phyloP scores from a whole-genome alignment of 2,113 vertebrate genomes.

The Smithornis capensis region DNA sequence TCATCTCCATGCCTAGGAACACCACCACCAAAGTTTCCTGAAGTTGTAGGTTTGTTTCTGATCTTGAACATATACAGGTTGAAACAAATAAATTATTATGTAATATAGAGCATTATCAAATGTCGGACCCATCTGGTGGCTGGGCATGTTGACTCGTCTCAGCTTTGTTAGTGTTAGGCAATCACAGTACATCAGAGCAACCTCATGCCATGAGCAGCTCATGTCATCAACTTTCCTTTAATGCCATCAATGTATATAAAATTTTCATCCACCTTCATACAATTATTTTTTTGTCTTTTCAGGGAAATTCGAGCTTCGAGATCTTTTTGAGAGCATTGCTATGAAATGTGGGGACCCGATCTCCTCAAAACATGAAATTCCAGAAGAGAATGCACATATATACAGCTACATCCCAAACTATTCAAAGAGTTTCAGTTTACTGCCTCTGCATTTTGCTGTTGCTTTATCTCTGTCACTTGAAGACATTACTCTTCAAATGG shows the following conservation, averaged over 20 bases:
- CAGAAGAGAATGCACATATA: neutral
- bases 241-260: neutral
- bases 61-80: neutral
- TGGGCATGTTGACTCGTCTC: neutral
- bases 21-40: neutral
- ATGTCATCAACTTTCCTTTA: neutral
- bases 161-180: neutral
- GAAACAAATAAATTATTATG: neutral
- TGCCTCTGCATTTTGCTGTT: neutral
- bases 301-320: neutral
- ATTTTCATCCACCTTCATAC: neutral
- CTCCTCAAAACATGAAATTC: neutral
- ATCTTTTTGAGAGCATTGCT: neutral
- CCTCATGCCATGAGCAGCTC: neutral
- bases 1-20: neutral
- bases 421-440: neutral
- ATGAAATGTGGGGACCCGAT: neutral
- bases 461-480: neutral
- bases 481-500: neutral
- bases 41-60: neutral
- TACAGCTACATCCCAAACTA: neutral
- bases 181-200: neutral
- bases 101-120: neutral
- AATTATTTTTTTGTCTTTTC: neutral
- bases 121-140: neutral